Conservation (phyloP, 1,140 invertebrate species). For the Oryctes rhinoceros region DNA sequence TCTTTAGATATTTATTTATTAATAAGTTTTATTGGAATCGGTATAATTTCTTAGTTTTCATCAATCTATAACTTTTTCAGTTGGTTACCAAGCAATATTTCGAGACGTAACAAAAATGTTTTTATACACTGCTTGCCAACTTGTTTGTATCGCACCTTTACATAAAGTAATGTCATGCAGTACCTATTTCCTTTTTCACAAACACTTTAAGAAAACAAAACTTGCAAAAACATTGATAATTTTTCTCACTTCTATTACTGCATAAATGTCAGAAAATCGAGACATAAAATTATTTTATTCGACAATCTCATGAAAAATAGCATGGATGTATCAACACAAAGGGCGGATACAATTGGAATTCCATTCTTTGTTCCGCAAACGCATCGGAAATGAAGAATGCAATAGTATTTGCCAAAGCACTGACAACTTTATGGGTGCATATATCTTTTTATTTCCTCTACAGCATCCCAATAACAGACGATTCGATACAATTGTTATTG, state of each 20-base stretch:
- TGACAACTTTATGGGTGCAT: not conserved
- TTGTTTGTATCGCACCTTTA: no score
- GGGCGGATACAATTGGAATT: not conserved
- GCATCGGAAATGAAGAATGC: not conserved
- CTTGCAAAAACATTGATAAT: no score
- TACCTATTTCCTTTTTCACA: no score
- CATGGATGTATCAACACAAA: not conserved
- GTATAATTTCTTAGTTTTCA: no score
- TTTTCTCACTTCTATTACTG: not conserved
- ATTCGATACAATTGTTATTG: not conserved
- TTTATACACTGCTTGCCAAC: no score
- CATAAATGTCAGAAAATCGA: not conserved
- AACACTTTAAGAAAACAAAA: no score
- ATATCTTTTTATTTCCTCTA: not conserved
- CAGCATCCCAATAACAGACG: not conserved
- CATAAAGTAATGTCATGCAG: no score
- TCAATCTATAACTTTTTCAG: no score
- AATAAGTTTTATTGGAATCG: no score
- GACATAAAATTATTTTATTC: not conserved
- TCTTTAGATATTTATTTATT: no score
- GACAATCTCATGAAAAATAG: not conserved
- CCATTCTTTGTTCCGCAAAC: not conserved
- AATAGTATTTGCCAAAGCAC: not conserved
- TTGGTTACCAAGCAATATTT: no score
- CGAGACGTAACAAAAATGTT: no score